phyloP scores from a whole-genome alignment of 2,113 vertebrate genomes.

The Prionailurus viverrinus region DNA sequence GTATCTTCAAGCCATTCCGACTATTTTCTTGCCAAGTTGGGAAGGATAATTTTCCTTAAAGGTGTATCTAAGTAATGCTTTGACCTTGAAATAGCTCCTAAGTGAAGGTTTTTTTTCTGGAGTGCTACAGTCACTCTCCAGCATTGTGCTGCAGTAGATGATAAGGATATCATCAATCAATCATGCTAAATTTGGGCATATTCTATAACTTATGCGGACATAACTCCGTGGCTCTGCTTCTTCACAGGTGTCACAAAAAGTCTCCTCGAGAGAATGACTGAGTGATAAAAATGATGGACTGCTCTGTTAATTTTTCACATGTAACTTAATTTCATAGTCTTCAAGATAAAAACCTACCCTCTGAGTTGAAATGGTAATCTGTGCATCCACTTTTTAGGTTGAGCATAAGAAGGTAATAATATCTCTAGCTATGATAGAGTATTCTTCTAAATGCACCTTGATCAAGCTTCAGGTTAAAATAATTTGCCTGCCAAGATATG shows the following conservation, averaged over 20 bases:
- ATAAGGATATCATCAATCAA: neutral
- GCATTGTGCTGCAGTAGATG: neutral
- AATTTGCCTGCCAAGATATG: neutral
- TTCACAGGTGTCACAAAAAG: neutral
- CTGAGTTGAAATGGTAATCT: neutral
- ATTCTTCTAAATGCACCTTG: slow-evolving; percentile 6
- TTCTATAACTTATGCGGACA: neutral
- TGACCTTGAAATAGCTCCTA: neutral
- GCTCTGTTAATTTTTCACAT: neutral
- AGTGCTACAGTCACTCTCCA: neutral
- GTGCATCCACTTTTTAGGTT: neutral
- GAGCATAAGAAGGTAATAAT: neutral
- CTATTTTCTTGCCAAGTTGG: neutral
- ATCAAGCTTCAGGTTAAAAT: slow-evolving; percentile 6
- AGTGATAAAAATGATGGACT: neutral
- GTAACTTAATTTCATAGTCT: neutral
- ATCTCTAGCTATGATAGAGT: neutral
- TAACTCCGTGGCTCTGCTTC: neutral
- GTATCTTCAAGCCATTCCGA: neutral
- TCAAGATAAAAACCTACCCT: neutral
- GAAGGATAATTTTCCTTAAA: neutral
- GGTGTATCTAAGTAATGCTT: neutral
- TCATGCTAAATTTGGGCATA: neutral
- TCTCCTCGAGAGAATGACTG: neutral
- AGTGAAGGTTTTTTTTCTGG: neutral